These are phyloP conservation scores for Bufo bufo DNA, from an alignment of 2,113 vertebrate species.

Conservation along the genomic window DNA sequence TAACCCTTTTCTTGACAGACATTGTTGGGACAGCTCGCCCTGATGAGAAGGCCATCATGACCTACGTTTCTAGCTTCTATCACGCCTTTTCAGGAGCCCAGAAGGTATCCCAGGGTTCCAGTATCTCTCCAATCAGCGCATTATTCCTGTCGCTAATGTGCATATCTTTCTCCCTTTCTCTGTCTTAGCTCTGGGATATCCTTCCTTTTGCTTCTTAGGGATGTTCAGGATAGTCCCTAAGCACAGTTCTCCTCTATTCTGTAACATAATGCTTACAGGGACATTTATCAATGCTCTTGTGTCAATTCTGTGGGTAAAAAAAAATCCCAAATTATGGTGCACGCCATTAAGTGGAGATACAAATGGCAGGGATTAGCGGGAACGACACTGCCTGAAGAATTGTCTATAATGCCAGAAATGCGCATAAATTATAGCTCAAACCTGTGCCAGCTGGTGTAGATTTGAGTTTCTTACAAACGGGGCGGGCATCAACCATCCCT, in stretches of 20 bases:
- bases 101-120: slow-evolving; percentile 94
- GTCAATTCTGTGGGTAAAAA: too few relatives aligned
- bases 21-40: slow-evolving; percentile 98
- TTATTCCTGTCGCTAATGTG: slow-evolving; percentile 79
- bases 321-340: too few relatives aligned
- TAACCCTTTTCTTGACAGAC: slow-evolving; percentile 85
- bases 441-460: too few relatives aligned
- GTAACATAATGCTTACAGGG: background rate
- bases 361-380: too few relatives aligned
- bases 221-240: slow-evolving; percentile 65
- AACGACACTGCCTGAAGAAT: too few relatives aligned
- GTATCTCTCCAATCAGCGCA: slow-evolving; percentile 70
- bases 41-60: slow-evolving; percentile 99
- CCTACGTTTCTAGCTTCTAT: slow-evolving; percentile 99
- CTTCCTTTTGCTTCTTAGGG: slow-evolving; percentile 66
- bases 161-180: slow-evolving; percentile 67
- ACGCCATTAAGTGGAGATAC: too few relatives aligned
- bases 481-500: background rate
- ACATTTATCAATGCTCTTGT: too few relatives aligned
- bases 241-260: background rate
- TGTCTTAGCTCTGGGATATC: slow-evolving; percentile 66
- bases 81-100: slow-evolving; percentile 99
- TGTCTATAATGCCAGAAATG: too few relatives aligned
- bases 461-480: too few relatives aligned
- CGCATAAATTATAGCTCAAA: too few relatives aligned